These are phyloP conservation scores for Brienomyrus brachyistius DNA, from an alignment of 2,113 vertebrate genomes.

Conservation along the genomic window DNA sequence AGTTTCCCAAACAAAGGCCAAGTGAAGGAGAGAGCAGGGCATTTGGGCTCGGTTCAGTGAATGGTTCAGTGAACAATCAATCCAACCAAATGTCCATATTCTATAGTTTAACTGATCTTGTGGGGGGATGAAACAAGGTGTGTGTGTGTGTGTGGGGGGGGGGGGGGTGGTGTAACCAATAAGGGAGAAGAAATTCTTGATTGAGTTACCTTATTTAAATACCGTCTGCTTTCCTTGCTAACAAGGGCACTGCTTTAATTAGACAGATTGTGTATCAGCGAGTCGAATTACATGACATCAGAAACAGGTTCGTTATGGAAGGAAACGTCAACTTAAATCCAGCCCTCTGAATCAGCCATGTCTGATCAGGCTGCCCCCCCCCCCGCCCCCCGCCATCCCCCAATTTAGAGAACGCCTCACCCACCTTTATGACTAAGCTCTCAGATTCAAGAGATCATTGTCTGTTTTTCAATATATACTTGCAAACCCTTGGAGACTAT, in stretches of 20 bases:
- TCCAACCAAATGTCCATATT: not conserved
- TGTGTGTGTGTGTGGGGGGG: not conserved
- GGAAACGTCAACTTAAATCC: not conserved
- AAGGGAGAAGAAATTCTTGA: not conserved
- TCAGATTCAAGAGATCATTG: not conserved
- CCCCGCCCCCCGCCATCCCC: too few species aligned
- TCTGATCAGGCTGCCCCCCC: too few species aligned
- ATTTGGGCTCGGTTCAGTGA: not conserved
- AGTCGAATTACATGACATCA: not conserved
- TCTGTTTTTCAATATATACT: not conserved
- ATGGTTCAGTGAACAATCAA: not conserved
- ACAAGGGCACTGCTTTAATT: not conserved
- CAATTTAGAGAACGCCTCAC: not conserved
- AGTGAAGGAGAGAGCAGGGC: not conserved
- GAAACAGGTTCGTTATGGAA: not conserved
- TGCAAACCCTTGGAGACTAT: not conserved
- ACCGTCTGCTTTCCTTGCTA: not conserved
- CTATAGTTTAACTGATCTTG: not conserved
- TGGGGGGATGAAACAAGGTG: not conserved
- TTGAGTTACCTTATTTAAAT: slow-evolving; percentile 6
- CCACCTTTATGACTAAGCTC: not conserved
- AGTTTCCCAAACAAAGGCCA: not conserved
- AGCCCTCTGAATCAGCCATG: not conserved
- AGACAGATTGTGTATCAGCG: slow-evolving; percentile 6
- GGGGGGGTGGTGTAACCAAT: not conserved